Evolutionary conservation across 2,113 vertebrate genomes (phyloP), one percentile per base, ranked within the genome.

Genomic region (Varanus komodoensis): DNA sequence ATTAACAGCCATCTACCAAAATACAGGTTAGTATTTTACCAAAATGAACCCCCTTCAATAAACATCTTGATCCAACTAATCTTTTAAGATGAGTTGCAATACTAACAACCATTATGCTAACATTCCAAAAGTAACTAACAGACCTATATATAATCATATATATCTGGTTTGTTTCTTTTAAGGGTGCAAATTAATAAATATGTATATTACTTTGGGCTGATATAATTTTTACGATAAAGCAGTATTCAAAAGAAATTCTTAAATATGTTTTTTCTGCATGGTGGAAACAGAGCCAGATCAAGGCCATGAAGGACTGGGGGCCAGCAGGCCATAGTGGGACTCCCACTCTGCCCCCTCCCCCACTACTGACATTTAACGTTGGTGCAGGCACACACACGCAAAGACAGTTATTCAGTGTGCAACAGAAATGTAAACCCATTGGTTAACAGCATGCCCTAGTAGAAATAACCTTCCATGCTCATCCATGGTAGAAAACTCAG

Each of bases 61-160:
- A 94, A 94, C 94, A 94, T 95, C 95, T 96, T 95, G 0, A 0
- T 95, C 85, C 89, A 92, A 90, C 83, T 95, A 94, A 95, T 95
- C 89, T 92, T 94, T 95, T 87, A 92, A 95, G 94, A 95, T 94
- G 92, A 87, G 91, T 93, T 73, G 93, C 93, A 93, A 75, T 94
- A 48, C 89, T 93, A 93, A 89, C 82, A 91, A 82, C 17, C 84
- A 89, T 87, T 91, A 68, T 57, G 50, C 23, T 91, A 89, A 93
- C 92, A 94, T 94, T 93, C 91, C 77, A 93, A 0, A 27, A 85
- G 57, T 87, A 94, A 87, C 52, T 89, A 89, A 87, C 25, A 17
- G 86, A 34, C 27, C 92, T 93, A 92, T 11, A 93, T 94, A 92
- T 95, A 95, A 95, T 94, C 83, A 80, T 91, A 94, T 57, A 89